Evolutionary conservation across 2,797 vertebrate genomes (phyloP).

Genomic region (Euthynnus affinis): DNA sequence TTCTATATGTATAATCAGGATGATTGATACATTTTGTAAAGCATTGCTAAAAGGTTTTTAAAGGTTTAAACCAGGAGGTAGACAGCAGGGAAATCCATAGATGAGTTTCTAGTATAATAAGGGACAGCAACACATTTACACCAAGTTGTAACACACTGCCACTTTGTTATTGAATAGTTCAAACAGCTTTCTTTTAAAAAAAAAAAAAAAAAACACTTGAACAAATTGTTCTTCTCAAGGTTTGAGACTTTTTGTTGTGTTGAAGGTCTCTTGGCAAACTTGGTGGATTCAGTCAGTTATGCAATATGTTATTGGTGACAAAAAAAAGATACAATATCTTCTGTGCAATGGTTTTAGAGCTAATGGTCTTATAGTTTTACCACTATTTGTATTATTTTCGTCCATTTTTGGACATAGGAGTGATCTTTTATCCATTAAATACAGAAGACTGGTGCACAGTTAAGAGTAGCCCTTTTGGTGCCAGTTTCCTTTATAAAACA

Average conservation of each 20-base stretch:
- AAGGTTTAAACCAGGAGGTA: conserved; percentile 23
- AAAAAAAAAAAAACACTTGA: not conserved
- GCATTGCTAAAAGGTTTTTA: not conserved
- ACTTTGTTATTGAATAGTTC: not conserved
- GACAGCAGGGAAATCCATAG: conserved; percentile 24
- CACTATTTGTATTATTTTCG: conserved; percentile 6
- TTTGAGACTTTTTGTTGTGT: not conserved
- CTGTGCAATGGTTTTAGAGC: not conserved
- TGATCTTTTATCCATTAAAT: conserved; percentile 17
- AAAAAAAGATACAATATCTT: not conserved
- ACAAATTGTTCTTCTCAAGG: conserved; percentile 1
- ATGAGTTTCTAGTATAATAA: conserved; percentile 16
- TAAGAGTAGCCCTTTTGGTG: conserved; percentile 38
- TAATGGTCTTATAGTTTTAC: not conserved
- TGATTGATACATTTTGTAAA: not conserved
- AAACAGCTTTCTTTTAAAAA: not conserved
- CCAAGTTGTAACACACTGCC: conserved; percentile 1
- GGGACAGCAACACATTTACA: conserved; percentile 34
- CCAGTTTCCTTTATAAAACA: conserved; percentile 4
- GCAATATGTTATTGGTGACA: not conserved
- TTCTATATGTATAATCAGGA: not conserved
- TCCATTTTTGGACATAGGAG: conserved; percentile 1
- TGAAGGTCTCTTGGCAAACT: conserved; percentile 5
- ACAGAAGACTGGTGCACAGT: conserved; percentile 1
- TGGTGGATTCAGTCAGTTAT: not conserved